Percentiles rank a stretch among this genome's conserved stretches.
Evolutionary conservation across 1,140 invertebrate genomes (phyloP).

Genomic region (Drosophila pandora): DNA sequence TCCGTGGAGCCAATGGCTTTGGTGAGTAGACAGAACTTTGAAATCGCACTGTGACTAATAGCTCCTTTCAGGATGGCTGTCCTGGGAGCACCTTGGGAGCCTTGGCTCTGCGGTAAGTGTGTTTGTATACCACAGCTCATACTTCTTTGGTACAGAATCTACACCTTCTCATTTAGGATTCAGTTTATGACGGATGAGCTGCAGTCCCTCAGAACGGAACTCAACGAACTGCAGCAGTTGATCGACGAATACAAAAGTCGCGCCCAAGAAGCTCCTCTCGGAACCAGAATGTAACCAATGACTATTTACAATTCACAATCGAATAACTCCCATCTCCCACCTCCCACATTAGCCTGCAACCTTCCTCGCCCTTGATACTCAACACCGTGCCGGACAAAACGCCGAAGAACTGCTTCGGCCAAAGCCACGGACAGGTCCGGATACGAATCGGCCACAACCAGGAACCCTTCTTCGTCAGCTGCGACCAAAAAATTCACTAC

Average conservation of each 20-base stretch:
- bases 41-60: background rate
- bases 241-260: conserved; percentile 50
- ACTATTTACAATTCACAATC: background rate
- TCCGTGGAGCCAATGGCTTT: conserved; percentile 32
- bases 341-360: background rate
- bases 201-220: conserved; percentile 24
- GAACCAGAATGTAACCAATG: conserved; percentile 31
- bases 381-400: conserved; percentile 12
- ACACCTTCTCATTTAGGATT: conserved; percentile 11
- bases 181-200: conserved; percentile 53
- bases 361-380: background rate
- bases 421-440: conserved; percentile 51
- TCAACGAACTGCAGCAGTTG: conserved; percentile 47
- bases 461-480: conserved; percentile 86
- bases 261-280: background rate
- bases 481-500: conserved; percentile 83
- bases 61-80: conserved; percentile 17
- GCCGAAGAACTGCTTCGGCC: conserved; percentile 46
- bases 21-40: conserved; percentile 1
- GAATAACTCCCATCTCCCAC: background rate
- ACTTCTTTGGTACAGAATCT: background rate
- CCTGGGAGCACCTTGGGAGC: conserved; percentile 40
- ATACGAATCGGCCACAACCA: conserved; percentile 31
- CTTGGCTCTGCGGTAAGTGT: conserved; percentile 51
- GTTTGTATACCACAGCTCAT: too few relatives aligned